These are phyloP conservation scores for Notarius lentiginosus DNA, from an alignment of 2,113 vertebrate genomes.

Conservation along the genomic window DNA sequence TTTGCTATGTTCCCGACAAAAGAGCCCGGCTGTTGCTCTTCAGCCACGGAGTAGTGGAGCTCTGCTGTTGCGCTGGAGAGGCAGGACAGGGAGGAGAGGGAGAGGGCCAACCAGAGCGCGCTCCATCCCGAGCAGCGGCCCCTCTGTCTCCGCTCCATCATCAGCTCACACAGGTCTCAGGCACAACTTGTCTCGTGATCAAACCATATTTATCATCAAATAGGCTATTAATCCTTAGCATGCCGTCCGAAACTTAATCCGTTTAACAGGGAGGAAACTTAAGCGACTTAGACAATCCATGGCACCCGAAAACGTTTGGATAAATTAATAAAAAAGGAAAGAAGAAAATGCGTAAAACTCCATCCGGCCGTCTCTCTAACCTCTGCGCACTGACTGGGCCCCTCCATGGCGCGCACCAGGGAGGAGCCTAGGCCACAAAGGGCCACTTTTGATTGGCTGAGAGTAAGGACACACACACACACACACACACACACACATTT, in stretches of 20 bases:
- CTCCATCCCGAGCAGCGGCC: conserved; percentile 75
- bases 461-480: conserved; percentile 30
- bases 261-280: conserved; percentile 53
- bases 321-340: conserved; percentile 44
- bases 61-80: conserved; percentile 62
- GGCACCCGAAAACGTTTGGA: conserved; percentile 40
- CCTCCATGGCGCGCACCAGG: conserved; percentile 58
- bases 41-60: conserved; percentile 73
- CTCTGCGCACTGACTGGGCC: conserved; percentile 57
- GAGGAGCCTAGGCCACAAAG: conserved; percentile 63
- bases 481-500: conserved; percentile 38
- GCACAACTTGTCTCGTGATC: conserved; percentile 61
- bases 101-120: conserved; percentile 69
- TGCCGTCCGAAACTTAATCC: conserved; percentile 58
- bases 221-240: conserved; percentile 47
- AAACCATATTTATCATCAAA: conserved; percentile 64
- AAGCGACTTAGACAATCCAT: conserved; percentile 66
- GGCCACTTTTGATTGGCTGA: conserved; percentile 59
- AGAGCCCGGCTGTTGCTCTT: conserved; percentile 74
- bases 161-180: conserved; percentile 64
- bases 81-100: conserved; percentile 68
- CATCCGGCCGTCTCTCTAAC: conserved; percentile 57
- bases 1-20: conserved; percentile 75
- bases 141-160: conserved; percentile 73
- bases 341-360: conserved; percentile 57